phyloP scores from a whole-genome alignment of 1,140 invertebrate genomes.

The Eufriesea mexicana region DNA sequence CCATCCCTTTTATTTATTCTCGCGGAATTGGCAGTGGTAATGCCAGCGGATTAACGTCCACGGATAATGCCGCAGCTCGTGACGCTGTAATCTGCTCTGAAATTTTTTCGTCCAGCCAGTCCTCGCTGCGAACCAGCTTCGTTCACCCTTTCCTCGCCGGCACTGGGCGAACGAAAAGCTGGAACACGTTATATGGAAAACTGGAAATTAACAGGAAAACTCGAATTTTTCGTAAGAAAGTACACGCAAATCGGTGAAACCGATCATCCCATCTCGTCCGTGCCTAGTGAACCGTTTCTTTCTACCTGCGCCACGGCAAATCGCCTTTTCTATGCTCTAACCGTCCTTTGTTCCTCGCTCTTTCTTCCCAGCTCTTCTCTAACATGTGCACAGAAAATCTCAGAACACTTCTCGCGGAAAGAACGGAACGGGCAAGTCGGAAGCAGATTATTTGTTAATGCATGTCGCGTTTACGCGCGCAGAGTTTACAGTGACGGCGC shows the following conservation, averaged over 20 bases:
- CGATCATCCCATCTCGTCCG: no score
- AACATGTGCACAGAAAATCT: not conserved
- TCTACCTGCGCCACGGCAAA: not conserved
- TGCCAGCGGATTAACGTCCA: conserved; percentile 37
- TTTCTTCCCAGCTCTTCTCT: not conserved
- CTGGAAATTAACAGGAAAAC: no score
- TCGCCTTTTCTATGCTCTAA: not conserved
- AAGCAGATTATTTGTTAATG: not conserved
- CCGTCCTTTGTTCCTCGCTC: accelerated
- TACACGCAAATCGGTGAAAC: no score
- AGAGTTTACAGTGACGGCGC: not conserved
- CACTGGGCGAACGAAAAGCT: not conserved
- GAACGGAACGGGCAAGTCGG: not conserved
- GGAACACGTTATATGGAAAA: not conserved
- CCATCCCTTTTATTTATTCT: conserved; percentile 16
- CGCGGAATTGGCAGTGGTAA: conserved; percentile 30
- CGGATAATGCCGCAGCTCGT: conserved; percentile 20
- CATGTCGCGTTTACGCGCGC: not conserved
- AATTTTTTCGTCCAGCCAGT: conserved; percentile 6
- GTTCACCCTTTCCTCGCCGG: not conserved
- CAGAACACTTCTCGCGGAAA: not conserved
- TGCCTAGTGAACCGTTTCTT: no score
- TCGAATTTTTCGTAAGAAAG: no score
- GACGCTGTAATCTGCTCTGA: conserved; percentile 33
- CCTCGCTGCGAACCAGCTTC: not conserved